A percentile compares a stretch with the other conserved stretches of the same genome.
Evolutionary conservation across 2,113 vertebrate species (phyloP).

Genomic region (Aphelocoma coerulescens): DNA sequence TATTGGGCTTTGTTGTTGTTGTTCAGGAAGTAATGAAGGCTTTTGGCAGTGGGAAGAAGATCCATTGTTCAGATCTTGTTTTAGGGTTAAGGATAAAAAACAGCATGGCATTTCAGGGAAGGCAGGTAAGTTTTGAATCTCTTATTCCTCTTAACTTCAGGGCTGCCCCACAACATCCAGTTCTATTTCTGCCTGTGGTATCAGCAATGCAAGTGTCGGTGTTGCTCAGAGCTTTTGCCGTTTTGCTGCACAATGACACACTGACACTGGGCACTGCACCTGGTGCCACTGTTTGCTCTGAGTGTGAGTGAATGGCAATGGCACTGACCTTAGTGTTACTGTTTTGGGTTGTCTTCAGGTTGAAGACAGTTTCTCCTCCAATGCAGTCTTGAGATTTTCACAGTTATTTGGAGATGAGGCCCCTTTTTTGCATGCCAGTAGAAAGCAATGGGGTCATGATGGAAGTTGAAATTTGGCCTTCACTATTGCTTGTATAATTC

Average conservation of each 20-base stretch:
- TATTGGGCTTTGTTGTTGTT: conserved; percentile 42
- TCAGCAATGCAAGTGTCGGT: not conserved
- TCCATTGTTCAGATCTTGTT: not conserved
- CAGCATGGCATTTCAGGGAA: not conserved
- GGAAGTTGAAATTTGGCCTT: not conserved
- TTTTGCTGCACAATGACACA: not conserved
- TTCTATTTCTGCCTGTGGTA: not conserved
- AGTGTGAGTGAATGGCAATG: fast-evolving
- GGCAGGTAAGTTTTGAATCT: not conserved
- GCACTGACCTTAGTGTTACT: not conserved
- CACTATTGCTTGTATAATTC: not conserved
- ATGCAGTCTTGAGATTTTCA: not conserved
- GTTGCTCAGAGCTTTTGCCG: not conserved
- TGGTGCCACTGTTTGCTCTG: not conserved
- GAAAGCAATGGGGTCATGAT: not conserved
- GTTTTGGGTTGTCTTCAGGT: not conserved
- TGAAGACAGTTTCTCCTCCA: not conserved
- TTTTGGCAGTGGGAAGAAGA: conserved; percentile 19
- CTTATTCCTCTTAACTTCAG: not conserved
- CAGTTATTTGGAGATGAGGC: not conserved
- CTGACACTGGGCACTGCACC: not conserved
- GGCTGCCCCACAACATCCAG: not conserved
- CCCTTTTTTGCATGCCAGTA: not conserved
- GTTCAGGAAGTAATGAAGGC: conserved; percentile 34
- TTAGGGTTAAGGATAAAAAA: conserved; percentile 13